Base-by-base conservation (phyloP, 2,888 invertebrate genomes). In the Acanthococcus lagerstroemiae region DNA sequence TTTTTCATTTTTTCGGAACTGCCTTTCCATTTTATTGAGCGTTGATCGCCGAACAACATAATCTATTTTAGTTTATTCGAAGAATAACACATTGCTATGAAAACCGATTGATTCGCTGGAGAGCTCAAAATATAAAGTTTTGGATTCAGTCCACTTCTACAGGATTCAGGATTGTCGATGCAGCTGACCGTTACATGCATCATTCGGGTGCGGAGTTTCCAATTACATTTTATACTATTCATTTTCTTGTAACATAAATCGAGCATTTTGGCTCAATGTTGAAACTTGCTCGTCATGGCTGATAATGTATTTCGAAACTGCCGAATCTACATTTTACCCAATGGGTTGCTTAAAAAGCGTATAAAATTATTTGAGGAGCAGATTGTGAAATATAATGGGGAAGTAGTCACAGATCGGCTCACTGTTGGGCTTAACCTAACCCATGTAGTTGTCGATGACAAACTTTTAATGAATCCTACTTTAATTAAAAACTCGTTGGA, bases 341-440 rank as follows among this genome's bases (percentile, higher is more conserved):
- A 44, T 25, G 63, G 52, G 37, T 17, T 44, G 46, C 24, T 50
- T 7, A 55, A 37, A 25, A 67, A 67, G 24, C 17, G 67, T n/a
- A 60, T 46, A 22, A 30, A 54, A 44, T 19, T 54, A 12, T 55
- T 55, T 25, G 67, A 55, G 52, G 61, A 65, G 19, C 63, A 67
- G 46, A 37, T 55, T 7, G 15, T 26, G 19, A 19, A 19, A 5
- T 27, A 52, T 27, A 48, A 30, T 61, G 58, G 67, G n/a, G 22
- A 45, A 30, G 24, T 66, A 19, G 21, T 60, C 22, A 30, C 72
- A 12, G 65, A 67, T 17, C 27, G 71, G 15, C 65, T 68, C n/a
- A 50, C 27, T 63, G 17, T 17, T 3, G 22, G 24, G 22, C 17
- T 9, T 25, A 4, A 25, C 17, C 60, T 54, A 2, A 63, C 54